Evolutionary conservation across 1,140 invertebrate species (phyloP).

Genomic region (Magallana angulata): DNA sequence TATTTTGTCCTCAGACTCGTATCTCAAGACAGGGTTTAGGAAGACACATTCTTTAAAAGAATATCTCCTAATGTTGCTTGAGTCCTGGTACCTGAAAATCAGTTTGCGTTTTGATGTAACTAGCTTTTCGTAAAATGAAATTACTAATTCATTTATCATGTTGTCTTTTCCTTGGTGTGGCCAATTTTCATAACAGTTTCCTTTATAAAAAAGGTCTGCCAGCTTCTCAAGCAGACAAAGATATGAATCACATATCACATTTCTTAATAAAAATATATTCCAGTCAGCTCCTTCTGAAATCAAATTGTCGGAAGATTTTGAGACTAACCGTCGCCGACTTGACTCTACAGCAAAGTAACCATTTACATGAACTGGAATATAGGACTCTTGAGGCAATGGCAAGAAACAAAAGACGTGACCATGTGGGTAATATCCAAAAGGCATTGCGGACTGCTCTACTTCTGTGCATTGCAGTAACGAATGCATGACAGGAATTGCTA

Average conservation of each 20-base stretch:
- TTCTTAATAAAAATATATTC: conserved; percentile 45
- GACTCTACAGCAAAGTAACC: conserved; percentile 52
- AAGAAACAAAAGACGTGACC: conserved; percentile 52
- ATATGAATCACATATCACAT: conserved; percentile 50
- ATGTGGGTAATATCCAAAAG: conserved; percentile 43
- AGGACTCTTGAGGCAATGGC: conserved; percentile 49
- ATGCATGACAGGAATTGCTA: neutral
- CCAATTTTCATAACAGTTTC: conserved; percentile 2
- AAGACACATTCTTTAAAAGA: conserved; percentile 2
- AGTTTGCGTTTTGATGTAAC: neutral
- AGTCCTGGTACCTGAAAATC: too few species aligned
- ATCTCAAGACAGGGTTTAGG: neutral
- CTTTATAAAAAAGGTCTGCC: neutral
- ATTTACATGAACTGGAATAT: conserved; percentile 46
- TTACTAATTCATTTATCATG: conserved; percentile 23
- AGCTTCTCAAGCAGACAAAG: conserved; percentile 38
- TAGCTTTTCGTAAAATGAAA: neutral
- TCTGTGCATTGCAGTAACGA: neutral
- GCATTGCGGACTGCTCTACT: neutral
- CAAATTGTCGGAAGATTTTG: conserved; percentile 44
- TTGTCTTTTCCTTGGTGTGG: neutral
- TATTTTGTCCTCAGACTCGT: neutral
- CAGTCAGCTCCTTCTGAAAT: conserved; percentile 40
- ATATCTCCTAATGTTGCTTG: neutral
- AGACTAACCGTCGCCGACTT: conserved; percentile 39